phyloP scores from a whole-genome alignment of 2,888 invertebrate species.

The Oxystoma pomonae region DNA sequence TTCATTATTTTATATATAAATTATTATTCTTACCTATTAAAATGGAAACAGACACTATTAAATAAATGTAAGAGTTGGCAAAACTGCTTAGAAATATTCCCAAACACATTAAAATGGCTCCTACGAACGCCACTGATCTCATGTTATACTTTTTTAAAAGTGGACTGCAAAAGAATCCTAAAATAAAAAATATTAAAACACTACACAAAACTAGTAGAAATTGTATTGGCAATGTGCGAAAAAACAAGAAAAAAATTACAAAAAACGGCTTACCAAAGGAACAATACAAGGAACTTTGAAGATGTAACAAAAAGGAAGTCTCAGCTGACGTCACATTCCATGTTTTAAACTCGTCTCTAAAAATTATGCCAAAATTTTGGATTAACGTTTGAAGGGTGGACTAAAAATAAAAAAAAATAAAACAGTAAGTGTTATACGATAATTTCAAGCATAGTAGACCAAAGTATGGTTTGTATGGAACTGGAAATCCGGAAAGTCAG shows the following conservation, averaged over 20 bases:
- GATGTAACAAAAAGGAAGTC: constrained; percentile 46
- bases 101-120: constrained; percentile 43
- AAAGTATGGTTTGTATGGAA: no score
- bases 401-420: constrained; percentile 37
- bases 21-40: constrained; percentile 35
- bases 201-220: no score
- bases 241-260: constrained; percentile 1
- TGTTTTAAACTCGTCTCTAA: constrained; percentile 40
- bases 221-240: no score
- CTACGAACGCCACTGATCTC: constrained; percentile 44
- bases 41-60: constrained; percentile 46
- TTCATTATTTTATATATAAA: no score
- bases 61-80: constrained; percentile 42
- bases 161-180: constrained; percentile 47
- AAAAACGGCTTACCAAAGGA: constrained; percentile 39
- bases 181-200: no score
- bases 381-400: constrained; percentile 43
- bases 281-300: constrained; percentile 46
- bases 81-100: constrained; percentile 47
- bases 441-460: no score
- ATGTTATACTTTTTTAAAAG: constrained; percentile 46
- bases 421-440: no score
- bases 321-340: constrained; percentile 44
- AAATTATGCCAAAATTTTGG: constrained; percentile 48
- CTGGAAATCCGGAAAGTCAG: no score